Percentiles rank a stretch among this genome's conserved stretches.
Evolutionary conservation across 2,888 invertebrate genomes (phyloP).

Genomic region (Eulithis prunata): DNA sequence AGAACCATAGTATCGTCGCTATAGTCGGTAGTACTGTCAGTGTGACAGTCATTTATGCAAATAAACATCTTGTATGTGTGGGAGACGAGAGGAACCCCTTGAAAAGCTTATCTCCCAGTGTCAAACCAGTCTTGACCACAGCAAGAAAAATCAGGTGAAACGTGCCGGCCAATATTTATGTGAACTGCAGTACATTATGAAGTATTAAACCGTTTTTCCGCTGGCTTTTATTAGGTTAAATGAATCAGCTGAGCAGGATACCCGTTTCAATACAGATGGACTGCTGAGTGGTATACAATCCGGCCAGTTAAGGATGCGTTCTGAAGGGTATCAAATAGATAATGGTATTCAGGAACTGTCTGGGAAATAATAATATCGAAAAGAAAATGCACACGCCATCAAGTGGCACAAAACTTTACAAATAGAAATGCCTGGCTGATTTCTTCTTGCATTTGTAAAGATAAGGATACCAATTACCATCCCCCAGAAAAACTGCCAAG

Average conservation of each 20-base stretch:
- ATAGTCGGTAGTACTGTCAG: no score
- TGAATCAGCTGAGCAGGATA: constrained; percentile 16
- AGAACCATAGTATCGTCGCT: no score
- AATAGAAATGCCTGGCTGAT: not conserved
- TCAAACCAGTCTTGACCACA: not conserved
- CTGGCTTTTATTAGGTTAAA: constrained; percentile 25
- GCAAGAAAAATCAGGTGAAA: not conserved
- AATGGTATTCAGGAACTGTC: no score
- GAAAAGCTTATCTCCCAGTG: not conserved
- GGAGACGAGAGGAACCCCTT: no score
- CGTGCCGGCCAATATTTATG: constrained; percentile 14
- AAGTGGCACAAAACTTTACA: not conserved
- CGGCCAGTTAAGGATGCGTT: constrained; percentile 8
- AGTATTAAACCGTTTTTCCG: constrained; percentile 21
- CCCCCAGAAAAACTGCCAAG: no score
- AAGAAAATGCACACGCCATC: not conserved
- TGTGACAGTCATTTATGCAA: no score
- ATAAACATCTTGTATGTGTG: no score
- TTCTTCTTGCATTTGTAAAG: no score
- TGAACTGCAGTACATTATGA: constrained; percentile 14
- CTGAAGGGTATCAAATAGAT: not conserved
- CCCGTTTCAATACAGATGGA: constrained; percentile 4
- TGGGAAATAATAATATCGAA: no score
- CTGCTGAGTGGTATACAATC: constrained; percentile 8
- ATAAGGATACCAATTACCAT: no score